Evolutionary conservation across 2,113 vertebrate species (phyloP).

Genomic region (Girardinichthys multiradiatus): DNA sequence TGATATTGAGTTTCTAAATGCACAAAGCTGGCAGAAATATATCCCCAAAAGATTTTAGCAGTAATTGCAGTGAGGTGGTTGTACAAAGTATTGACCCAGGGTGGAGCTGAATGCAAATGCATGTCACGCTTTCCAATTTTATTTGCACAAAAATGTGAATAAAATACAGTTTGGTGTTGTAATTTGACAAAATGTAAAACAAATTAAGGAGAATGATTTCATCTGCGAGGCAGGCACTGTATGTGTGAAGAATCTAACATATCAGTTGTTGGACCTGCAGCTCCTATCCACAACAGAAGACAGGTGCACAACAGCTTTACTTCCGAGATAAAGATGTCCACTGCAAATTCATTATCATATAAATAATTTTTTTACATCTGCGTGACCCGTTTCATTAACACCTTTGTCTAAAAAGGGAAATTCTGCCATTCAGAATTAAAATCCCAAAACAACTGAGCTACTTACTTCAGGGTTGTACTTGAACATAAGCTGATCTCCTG

Average conservation of each 20-base stretch:
- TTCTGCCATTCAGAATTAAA: slow-evolving; percentile 28
- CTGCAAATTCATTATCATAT: slow-evolving; percentile 12
- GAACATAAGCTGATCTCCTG: slow-evolving; percentile 96
- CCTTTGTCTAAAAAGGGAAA: slow-evolving; percentile 34
- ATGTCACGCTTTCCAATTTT: neutral
- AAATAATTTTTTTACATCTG: slow-evolving; percentile 16
- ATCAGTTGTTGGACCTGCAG: slow-evolving; percentile 5
- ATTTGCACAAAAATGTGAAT: neutral
- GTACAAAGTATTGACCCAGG: neutral
- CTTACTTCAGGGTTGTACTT: slow-evolving; percentile 79
- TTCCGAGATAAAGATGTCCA: slow-evolving; percentile 3
- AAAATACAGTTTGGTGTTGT: neutral
- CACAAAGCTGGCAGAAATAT: neutral
- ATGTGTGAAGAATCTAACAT: neutral
- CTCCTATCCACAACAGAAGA: slow-evolving; percentile 18
- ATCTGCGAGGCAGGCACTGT: neutral
- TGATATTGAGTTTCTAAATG: no score
- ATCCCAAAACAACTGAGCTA: slow-evolving; percentile 43
- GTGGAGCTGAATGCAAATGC: neutral
- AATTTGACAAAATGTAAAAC: neutral
- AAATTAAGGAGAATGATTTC: neutral
- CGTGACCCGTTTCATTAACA: slow-evolving; percentile 43
- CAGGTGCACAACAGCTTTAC: slow-evolving; percentile 3
- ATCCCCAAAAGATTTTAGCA: no score
- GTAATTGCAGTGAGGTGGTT: neutral